Evolutionary conservation across 2,113 vertebrate genomes (phyloP).

Genomic region (Oreochromis tanganicae): DNA sequence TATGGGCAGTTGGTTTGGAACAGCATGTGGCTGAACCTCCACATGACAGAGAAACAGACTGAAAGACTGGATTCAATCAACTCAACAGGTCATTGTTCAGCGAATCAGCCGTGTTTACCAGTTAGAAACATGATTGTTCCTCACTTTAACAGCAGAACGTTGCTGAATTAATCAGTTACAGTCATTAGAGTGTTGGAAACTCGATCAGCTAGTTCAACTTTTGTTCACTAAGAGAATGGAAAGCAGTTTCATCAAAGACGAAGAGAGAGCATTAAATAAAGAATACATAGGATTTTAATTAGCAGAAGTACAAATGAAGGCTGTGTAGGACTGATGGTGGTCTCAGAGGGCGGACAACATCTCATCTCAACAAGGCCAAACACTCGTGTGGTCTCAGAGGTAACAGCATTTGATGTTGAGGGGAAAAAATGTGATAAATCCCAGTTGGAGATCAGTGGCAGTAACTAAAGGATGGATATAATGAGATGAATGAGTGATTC

Average conservation of each 20-base stretch:
- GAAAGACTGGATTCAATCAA: not conserved
- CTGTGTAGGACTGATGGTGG: not conserved
- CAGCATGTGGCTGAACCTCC: not conserved
- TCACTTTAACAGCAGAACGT: not conserved
- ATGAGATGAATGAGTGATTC: not conserved
- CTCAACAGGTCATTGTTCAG: not conserved
- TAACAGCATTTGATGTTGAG: not conserved
- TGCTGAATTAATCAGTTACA: not conserved
- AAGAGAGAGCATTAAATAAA: not conserved
- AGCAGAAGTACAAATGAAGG: not conserved
- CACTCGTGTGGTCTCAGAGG: not conserved
- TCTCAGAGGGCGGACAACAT: not conserved
- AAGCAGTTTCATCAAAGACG: not conserved
- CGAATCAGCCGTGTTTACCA: not conserved
- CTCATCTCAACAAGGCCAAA: not conserved
- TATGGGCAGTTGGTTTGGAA: not conserved
- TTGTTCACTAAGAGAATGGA: not conserved
- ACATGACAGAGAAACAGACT: not conserved
- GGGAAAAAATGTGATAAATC: not conserved
- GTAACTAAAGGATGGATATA: accelerated
- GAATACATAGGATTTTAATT: not conserved
- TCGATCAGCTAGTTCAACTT: not conserved
- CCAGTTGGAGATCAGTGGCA: not conserved
- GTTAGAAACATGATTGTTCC: not conserved
- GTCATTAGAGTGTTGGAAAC: not conserved